Base-by-base conservation (phyloP, 2,113 vertebrate species). In the Galeopterus variegatus region DNA sequence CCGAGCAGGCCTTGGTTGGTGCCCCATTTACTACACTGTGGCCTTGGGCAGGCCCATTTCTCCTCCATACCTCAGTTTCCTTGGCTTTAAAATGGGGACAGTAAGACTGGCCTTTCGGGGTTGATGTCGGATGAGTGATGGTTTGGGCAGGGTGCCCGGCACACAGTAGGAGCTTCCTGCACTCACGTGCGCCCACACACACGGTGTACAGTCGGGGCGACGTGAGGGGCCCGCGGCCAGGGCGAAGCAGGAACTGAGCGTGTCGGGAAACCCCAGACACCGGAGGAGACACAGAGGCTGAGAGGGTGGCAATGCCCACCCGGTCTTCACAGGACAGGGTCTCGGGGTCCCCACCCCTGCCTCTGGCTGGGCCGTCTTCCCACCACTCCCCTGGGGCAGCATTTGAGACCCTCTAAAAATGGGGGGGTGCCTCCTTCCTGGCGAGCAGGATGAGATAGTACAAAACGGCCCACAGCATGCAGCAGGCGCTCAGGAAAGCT, bases 21-120 rank as follows among this genome's bases (percentile, higher is more conserved):
- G 13, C 6, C 50, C 1, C 0, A 0, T 4, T 48, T 36, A 41
- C 21, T 6, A 4, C 5, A 73, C 69, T 69, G 17, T 10, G 45
- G 69, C 62, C 90, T 48, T 1, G 6, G 31, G 26, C 28, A 97
- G 84, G 33, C 54, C 65, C 82, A 69, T 8, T 11, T 15, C 70
- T 15, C 80, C 4, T 13, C 69, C 56, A 48, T 60, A 1, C 70
- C 69, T 45, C 73, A 62, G 72, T 54, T 93, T 88, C 41, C 76
- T 33, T 13, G 83, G 33, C 65, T 76, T 94, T 91, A 65, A 95
- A 36, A 88, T 8, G 19, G 15, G 10, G 90, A 83, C 62, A 26
- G 1, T 0, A 67, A 7, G 36, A 1, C 36, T 31, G 64, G 62
- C 28, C 73, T 87, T 70, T 31, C 8, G 7, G 36, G 83, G 23